phyloP scores from a whole-genome alignment of 1,140 invertebrate species.

The Orchesella cincta region DNA sequence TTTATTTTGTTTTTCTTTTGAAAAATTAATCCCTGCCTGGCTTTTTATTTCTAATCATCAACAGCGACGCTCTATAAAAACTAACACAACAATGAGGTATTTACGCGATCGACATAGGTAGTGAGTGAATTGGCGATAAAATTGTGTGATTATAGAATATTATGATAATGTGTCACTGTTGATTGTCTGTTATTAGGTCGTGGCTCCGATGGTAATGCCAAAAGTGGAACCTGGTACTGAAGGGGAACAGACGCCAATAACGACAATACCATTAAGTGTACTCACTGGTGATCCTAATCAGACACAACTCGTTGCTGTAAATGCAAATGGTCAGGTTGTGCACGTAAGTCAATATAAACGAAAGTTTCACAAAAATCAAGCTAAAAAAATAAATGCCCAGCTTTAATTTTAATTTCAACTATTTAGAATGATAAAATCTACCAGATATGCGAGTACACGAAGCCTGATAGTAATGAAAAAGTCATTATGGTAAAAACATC shows the following conservation, averaged over 20 bases:
- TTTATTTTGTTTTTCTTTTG: no score
- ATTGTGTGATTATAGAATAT: background rate
- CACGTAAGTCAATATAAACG: constrained; percentile 40
- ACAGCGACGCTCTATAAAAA: no score
- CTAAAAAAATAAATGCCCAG: background rate
- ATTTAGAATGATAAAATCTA: constrained; percentile 51
- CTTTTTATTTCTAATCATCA: no score
- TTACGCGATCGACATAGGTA: no score
- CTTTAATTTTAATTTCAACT: constrained; percentile 10
- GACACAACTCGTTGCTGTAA: constrained; percentile 45
- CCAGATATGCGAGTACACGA: constrained; percentile 48
- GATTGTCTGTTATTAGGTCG: constrained; percentile 55
- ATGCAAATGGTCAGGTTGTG: constrained; percentile 49
- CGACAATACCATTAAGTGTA: constrained; percentile 51
- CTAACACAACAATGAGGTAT: no score
- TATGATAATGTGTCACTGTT: no score
- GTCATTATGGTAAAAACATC: constrained; percentile 44
- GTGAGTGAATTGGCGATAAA: no score
- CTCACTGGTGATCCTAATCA: constrained; percentile 48
- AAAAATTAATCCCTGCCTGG: no score
- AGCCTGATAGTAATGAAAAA: constrained; percentile 46
- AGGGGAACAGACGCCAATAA: constrained; percentile 61
- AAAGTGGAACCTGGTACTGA: constrained; percentile 67
- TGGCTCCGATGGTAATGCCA: constrained; percentile 76
- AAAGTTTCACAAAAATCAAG: background rate